Percentiles rank a stretch among this genome's conserved stretches.
phyloP scores from a whole-genome alignment of 2,888 invertebrate species.

The Microplitis manilae region DNA sequence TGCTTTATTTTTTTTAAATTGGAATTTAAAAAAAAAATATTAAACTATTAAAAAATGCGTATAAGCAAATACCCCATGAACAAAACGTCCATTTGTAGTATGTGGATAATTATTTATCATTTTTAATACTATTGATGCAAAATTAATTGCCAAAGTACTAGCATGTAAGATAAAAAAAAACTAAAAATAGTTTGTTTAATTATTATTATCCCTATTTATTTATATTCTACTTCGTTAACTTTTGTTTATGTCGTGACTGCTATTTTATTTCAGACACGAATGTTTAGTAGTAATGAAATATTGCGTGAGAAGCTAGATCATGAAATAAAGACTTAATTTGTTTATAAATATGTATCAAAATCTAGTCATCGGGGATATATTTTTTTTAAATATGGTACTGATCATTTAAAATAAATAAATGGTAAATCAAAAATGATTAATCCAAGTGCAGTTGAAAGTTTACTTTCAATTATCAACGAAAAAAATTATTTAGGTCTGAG shows the following conservation, averaged over 20 bases:
- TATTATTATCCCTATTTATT: slow-evolving; percentile 25
- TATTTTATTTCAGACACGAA: slow-evolving; percentile 19
- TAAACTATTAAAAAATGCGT: slow-evolving; percentile 35
- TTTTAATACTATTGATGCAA: neutral
- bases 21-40: slow-evolving; percentile 21
- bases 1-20: slow-evolving; percentile 33
- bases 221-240: neutral
- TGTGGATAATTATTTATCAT: slow-evolving; percentile 42
- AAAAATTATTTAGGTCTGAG: too few relatives aligned
- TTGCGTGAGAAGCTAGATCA: slow-evolving; percentile 1
- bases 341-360: neutral
- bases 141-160: slow-evolving; percentile 66
- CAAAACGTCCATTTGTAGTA: slow-evolving; percentile 53
- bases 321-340: neutral
- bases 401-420: too few relatives aligned
- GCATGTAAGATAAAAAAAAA: slow-evolving; percentile 56
- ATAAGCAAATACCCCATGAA: slow-evolving; percentile 49
- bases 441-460: too few relatives aligned
- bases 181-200: slow-evolving; percentile 34
- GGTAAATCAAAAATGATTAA: too few relatives aligned
- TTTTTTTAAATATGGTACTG: neutral
- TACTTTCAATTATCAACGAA: too few relatives aligned
- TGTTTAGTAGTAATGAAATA: slow-evolving; percentile 1
- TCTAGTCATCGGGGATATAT: neutral
- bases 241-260: slow-evolving; percentile 4